These are phyloP conservation scores for Sialis fuliginosa DNA, from an alignment of 2,888 invertebrate genomes.

Conservation along the genomic window DNA sequence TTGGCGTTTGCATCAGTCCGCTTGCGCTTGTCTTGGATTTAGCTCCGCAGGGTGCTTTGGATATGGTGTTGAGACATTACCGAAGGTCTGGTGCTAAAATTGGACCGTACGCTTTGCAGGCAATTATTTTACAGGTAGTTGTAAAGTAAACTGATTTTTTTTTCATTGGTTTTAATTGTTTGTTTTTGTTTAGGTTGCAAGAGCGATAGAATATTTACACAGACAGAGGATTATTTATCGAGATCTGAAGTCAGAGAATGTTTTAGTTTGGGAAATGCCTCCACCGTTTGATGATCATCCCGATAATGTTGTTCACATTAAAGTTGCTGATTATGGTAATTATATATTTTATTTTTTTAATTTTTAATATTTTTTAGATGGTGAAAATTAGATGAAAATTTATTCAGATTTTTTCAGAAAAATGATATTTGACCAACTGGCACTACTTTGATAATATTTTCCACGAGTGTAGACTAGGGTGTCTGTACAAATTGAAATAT, in stretches of 20 bases:
- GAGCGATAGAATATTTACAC: slow-evolving; percentile 91
- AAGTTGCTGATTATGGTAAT: slow-evolving; percentile 89
- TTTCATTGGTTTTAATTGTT: not conserved
- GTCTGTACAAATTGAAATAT: too few species aligned
- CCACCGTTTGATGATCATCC: slow-evolving; percentile 51
- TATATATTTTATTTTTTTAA: not conserved
- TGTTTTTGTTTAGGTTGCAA: slow-evolving; percentile 51
- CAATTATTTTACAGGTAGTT: slow-evolving; percentile 61
- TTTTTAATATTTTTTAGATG: too few species aligned
- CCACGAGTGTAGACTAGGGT: too few species aligned
- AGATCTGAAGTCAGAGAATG: slow-evolving; percentile 91
- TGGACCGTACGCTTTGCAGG: slow-evolving; percentile 63
- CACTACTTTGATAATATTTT: too few species aligned
- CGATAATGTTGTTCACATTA: slow-evolving; percentile 62
- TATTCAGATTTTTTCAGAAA: too few species aligned
- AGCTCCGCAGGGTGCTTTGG: slow-evolving; percentile 85
- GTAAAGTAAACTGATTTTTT: slow-evolving; percentile 1
- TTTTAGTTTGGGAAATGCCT: slow-evolving; percentile 94
- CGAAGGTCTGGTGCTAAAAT: slow-evolving; percentile 68
- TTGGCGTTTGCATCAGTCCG: slow-evolving; percentile 80
- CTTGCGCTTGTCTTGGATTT: slow-evolving; percentile 75
- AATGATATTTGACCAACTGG: too few species aligned
- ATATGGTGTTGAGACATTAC: slow-evolving; percentile 68
- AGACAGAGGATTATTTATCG: slow-evolving; percentile 83
- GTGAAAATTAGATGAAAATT: too few species aligned